Base-by-base conservation (phyloP, 2,888 invertebrate genomes). In the Oligia fasciuncula region DNA sequence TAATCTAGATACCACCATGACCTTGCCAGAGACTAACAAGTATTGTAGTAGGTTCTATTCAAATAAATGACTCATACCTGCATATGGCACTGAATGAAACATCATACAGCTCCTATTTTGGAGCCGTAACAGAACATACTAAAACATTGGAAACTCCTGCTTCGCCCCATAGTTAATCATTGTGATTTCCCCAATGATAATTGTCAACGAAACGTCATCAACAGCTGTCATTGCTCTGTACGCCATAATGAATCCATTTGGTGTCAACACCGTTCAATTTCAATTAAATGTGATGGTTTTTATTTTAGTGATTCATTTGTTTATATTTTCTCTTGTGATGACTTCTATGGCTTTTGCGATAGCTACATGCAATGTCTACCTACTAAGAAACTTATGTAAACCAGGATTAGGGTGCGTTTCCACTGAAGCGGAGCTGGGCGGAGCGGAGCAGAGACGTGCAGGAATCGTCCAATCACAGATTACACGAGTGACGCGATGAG, bases 241-340 rank as follows among this genome's bases (percentile, higher is more conserved):
- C 19, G 35, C 73, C 71, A 78, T 73, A 69, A 54, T 84, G 14
- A 71, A 79, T 79, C 29, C 5, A 65, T 85, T 29, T 66, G 62
- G 62, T 66, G 62, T 49, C 40, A 71, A 29, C 1, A 19, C 35
- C 14, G 84, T 85, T 90, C 79, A 82, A 79, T 67, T 79, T 85
- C 69, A 76, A 84, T 88, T 87, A 82, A 87, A 89, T 87, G 69
- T 71, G 73, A 76, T 74, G 67, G 74, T 74, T 57, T 76, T 84
- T 73, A 54, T 73, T 84, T 83, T 85, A 46, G 5, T 43, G 0
- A n/a, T 57, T 68, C 29, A 17, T 19, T 57, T 57, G 23, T 9
- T 57, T 57, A 23, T 57, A 23, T 49, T 70, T 19, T 57, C 40
- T 23, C 9, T 29, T 23, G 14, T 51, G 4, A 35, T 46, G 4